Percentiles rank a stretch among this genome's conserved stretches.
Evolutionary conservation across 2,113 vertebrate species (phyloP).

Genomic region (Thymallus thymallus): DNA sequence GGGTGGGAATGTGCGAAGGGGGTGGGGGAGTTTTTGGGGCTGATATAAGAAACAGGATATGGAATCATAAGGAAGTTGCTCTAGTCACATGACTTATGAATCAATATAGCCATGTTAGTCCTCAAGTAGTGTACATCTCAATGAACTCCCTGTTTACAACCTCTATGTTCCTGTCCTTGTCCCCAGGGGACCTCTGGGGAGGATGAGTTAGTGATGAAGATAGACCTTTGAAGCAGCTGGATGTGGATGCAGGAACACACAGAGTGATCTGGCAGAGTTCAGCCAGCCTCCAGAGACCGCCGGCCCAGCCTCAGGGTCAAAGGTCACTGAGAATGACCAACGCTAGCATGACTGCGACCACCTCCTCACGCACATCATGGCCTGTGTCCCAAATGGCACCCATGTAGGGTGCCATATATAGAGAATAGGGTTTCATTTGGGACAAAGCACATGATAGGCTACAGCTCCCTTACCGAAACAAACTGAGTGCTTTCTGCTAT

Average conservation of each 20-base stretch:
- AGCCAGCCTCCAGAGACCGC: constrained; percentile 1
- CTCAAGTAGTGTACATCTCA: no score
- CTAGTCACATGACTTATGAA: no score
- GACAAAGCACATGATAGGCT: no score
- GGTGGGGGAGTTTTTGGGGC: background rate
- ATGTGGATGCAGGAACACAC: constrained; percentile 14
- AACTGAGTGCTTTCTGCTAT: no score
- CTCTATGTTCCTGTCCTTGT: background rate
- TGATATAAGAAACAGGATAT: background rate
- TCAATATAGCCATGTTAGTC: no score
- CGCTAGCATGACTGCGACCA: constrained; percentile 1
- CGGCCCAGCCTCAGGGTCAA: background rate
- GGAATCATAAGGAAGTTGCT: no score
- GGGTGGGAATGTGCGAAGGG: background rate
- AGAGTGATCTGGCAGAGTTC: constrained; percentile 23
- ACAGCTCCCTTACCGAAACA: no score
- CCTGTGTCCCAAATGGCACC: no score
- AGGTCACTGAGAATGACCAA: constrained; percentile 14
- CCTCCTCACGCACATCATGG: constrained; percentile 8
- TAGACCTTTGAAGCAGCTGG: constrained; percentile 6
- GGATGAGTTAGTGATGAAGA: constrained; percentile 1
- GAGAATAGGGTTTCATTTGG: no score
- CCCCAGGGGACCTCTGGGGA: constrained; percentile 12
- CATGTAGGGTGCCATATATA: no score
- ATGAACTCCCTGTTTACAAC: background rate